Base-by-base conservation (phyloP, 2,888 invertebrate genomes). In the Empis stercorea region DNA sequence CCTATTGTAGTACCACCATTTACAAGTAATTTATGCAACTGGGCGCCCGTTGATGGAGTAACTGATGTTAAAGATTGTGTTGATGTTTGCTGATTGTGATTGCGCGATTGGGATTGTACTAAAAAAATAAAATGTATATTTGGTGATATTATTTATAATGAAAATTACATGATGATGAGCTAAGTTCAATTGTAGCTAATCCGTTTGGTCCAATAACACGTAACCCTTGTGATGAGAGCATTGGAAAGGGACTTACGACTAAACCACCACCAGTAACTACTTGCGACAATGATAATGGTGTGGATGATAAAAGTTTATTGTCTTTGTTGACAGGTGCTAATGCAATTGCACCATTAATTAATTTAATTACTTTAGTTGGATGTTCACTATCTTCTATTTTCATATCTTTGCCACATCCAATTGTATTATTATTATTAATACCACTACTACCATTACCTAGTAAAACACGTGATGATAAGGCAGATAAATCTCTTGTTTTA, bases 171-270 rank as follows among this genome's bases (percentile, higher is more conserved):
- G 54, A n/a, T n/a, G n/a, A 53, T 14, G 53, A 48, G 39, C 57
- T 57, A 10, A 59, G 46, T 46, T 57, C 59, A 49, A 60, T 59
- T 10, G 59, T 61, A 38, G 59, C 55, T 14, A 60, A 48, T 16
- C 57, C 57, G 45, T 58, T 59, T 43, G 54, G 38, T 10, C 58
- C 58, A 45, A 57, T 55, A 14, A 59, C 57, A 45, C 59, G 53
- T 30, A 59, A 49, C 17, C 53, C 53, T 10, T 55, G 57, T 34
- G 56, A 46, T 47, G 53, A 50, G 32, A 55, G 46, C 45, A 57
- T 48, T 46, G 53, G 46, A 48, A 56, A 55, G 41, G 70, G 68
- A 36, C 73, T 72, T 39, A 76, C 74, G 47, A 76, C 73, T 10
- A 75, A 55, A 2, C 75, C 73, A 39, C 73, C 71, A 52, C 70